Evolutionary conservation across 2,888 invertebrate genomes (phyloP), one percentile per base, ranked within the genome.

Genomic region (Dichetophora obliterata): DNA sequence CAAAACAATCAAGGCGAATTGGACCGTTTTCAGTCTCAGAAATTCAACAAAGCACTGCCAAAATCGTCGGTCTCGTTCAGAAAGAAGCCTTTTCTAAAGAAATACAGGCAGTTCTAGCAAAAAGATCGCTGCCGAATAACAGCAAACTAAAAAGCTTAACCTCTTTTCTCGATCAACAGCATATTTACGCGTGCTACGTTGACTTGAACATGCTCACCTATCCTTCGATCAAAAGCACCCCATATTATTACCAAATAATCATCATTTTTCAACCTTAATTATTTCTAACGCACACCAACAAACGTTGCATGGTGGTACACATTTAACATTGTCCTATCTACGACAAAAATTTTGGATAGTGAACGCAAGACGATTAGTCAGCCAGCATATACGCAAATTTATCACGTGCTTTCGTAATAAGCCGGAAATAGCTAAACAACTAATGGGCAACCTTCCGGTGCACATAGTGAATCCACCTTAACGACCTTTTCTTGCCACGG

Each of bases 361-460:
- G 3, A 59, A 65, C 19, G 61, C 65, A 22, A 11, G 74, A 6
- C 54, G 43, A 19, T 16, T 22, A 1, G 57, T 74, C 24, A 22
- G 52, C 9, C 50, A 31, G 6, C 31, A 31, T 6, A 14, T 77
- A n/a, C 52, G 14, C 16, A 24, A 65, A 31, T 79, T 57, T 48
- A 54, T 75, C 37, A 72, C n/a, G 14, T 80, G 77, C 54, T 80
- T 78, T 48, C 74, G 75, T 3, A 22, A 72, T 50, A 77, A 69
- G 6, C 75, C 76, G 14, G 66, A 77, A 66, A 27, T 52, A 3
- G 24, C 34, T 11, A 68, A 61, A 24, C 80, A 80, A 69, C 34
- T 80, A 1, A 80, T 80, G 77, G 77, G 78, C 9, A 54, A 75
- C 52, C 63, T 79, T 19, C 77, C 76, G 1, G 24, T 24, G 27